Percentiles rank a stretch among this genome's conserved stretches.
Evolutionary conservation across 2,113 vertebrate genomes (phyloP).

Genomic region (Psephotus haematonotus): DNA sequence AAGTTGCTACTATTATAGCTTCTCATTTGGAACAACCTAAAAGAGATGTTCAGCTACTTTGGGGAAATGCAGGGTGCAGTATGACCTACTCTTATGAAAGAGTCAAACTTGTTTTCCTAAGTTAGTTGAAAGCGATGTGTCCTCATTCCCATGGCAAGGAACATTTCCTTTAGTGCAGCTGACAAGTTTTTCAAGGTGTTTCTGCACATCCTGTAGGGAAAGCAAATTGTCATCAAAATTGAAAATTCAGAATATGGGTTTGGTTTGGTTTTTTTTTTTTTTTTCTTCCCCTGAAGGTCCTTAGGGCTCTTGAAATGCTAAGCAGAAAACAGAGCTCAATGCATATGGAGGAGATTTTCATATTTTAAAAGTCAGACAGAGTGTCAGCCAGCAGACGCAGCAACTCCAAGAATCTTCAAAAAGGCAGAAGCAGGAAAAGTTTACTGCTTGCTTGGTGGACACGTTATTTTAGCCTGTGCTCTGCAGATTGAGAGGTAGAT

Average conservation of each 20-base stretch:
- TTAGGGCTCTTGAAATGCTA: conserved; percentile 74
- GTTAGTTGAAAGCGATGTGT: conserved; percentile 35
- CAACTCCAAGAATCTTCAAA: conserved; percentile 67
- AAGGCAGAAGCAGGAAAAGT: conserved; percentile 59
- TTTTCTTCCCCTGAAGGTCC: conserved; percentile 59
- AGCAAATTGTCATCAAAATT: conserved; percentile 72
- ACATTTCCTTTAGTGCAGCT: conserved; percentile 4
- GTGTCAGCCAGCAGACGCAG: conserved; percentile 27
- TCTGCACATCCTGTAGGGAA: conserved; percentile 52
- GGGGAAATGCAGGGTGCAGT: background rate
- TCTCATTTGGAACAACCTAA: background rate
- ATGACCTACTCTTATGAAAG: background rate
- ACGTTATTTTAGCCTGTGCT: conserved; percentile 45
- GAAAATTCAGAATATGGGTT: conserved; percentile 61
- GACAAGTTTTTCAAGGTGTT: conserved; percentile 64
- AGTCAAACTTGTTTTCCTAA: background rate
- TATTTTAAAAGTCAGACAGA: conserved; percentile 65
- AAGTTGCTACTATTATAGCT: background rate
- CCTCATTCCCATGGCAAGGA: conserved; percentile 40
- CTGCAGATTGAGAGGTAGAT: conserved; percentile 38
- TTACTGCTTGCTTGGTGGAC: conserved; percentile 14
- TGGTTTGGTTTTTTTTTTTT: background rate
- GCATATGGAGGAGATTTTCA: conserved; percentile 67
- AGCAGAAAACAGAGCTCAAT: conserved; percentile 60
- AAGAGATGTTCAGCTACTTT: background rate